Conservation (phyloP, 2,113 vertebrate species). For the Microtus montanus region DNA sequence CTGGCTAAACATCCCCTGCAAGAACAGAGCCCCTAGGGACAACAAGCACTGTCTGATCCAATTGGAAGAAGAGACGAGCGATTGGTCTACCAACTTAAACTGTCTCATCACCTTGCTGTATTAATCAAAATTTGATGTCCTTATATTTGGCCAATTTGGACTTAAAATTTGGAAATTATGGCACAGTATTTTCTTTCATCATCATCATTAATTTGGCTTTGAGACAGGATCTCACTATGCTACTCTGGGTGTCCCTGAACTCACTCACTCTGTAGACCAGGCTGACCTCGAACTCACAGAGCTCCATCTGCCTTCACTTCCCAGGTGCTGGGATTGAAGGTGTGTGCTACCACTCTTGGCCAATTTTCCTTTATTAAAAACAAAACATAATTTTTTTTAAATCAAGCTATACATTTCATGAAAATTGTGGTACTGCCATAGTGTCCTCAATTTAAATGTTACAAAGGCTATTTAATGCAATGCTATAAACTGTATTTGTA, state of each 20-base stretch:
- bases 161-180: neutral
- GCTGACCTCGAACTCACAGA: neutral
- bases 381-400: neutral
- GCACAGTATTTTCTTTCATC: neutral
- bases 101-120: neutral
- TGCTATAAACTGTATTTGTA: neutral
- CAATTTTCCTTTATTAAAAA: neutral
- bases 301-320: neutral
- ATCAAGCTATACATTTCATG: neutral
- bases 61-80: too few species aligned
- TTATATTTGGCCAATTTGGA: neutral
- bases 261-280: neutral
- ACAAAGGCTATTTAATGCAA: conserved; percentile 5
- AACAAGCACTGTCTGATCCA: too few species aligned
- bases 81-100: too few species aligned
- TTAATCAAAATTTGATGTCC: neutral
- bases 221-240: neutral
- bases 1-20: too few species aligned
- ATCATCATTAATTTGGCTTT: neutral
- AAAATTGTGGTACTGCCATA: neutral
- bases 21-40: too few species aligned
- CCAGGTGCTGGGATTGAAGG: neutral
- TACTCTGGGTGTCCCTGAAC: neutral
- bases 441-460: conserved; percentile 34
- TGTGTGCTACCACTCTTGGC: neutral